Percentiles rank a stretch among this genome's conserved stretches.
Evolutionary conservation across 92 coral and sea anemone genomes (phyloP).

Genomic region (Diadumene lineata): DNA sequence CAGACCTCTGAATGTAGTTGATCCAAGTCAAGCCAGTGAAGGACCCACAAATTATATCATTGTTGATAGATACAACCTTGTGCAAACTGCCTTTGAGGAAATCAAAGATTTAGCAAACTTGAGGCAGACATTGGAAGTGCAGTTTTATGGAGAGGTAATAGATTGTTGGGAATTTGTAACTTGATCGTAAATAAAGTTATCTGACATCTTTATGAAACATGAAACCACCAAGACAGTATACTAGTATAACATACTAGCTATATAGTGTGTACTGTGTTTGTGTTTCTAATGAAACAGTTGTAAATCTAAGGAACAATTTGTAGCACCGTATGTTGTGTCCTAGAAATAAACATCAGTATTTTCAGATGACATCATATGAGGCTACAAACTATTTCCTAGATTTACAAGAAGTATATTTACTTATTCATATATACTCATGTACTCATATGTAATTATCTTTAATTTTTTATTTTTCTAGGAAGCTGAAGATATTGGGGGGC

Average conservation of each 20-base stretch:
- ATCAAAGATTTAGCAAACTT: constrained; percentile 35
- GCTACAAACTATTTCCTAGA: too few species aligned
- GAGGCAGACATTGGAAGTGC: constrained; percentile 40
- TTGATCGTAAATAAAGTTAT: neutral
- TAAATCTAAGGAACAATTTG: too few species aligned
- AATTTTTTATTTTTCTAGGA: neutral
- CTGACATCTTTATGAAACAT: neutral
- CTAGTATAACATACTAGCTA: neutral
- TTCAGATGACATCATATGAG: too few species aligned
- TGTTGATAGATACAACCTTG: constrained; percentile 41
- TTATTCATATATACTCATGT: too few species aligned
- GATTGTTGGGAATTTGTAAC: neutral
- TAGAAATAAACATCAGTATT: too few species aligned
- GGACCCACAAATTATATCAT: constrained; percentile 47
- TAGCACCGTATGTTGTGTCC: too few species aligned
- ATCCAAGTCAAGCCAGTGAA: constrained; percentile 27
- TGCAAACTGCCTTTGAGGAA: constrained; percentile 48
- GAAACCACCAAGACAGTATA: neutral
- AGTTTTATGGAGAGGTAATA: constrained; percentile 57
- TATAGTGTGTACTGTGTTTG: too few species aligned
- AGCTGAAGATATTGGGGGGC: constrained; percentile 6
- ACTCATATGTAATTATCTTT: neutral
- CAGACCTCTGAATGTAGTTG: constrained; percentile 30
- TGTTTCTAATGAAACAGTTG: too few species aligned
- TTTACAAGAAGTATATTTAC: too few species aligned